Percentiles rank a stretch among this genome's conserved stretches.
These are phyloP conservation scores for Andrena minutula DNA, from an alignment of 2,888 invertebrate species.

Conservation along the genomic window DNA sequence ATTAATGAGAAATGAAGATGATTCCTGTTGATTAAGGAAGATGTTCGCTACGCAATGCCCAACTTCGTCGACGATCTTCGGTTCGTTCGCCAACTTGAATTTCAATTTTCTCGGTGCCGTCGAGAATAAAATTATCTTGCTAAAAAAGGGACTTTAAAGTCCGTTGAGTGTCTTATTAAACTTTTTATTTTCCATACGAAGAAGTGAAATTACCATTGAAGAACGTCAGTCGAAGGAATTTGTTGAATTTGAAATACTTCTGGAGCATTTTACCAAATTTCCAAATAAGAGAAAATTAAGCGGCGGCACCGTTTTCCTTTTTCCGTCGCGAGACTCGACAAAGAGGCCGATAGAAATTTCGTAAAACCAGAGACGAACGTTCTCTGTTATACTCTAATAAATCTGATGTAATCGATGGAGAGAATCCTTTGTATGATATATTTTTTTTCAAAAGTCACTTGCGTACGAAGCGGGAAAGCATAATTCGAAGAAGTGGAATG, in stretches of 20 bases:
- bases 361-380: neutral
- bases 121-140: conserved; percentile 1
- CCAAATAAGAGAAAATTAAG: neutral
- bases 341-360: conserved; percentile 51
- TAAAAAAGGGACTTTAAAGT: neutral
- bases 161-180: neutral
- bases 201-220: neutral
- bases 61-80: conserved; percentile 41
- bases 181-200: neutral
- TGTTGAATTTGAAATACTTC: neutral
- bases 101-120: conserved; percentile 51
- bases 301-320: conserved; percentile 55
- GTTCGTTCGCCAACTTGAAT: conserved; percentile 42
- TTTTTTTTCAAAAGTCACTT: neutral
- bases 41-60: conserved; percentile 16
- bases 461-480: neutral
- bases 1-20: no score
- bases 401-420: neutral
- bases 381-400: neutral
- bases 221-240: no score
- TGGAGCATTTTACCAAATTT: neutral
- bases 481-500: conserved; percentile 2
- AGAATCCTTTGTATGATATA: no score
- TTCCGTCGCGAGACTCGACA: conserved; percentile 54
- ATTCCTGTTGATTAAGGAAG: no score